Evolutionary conservation across 2,113 vertebrate species (phyloP), one percentile per base, ranked within the genome.

Genomic region (Thymallus thymallus): DNA sequence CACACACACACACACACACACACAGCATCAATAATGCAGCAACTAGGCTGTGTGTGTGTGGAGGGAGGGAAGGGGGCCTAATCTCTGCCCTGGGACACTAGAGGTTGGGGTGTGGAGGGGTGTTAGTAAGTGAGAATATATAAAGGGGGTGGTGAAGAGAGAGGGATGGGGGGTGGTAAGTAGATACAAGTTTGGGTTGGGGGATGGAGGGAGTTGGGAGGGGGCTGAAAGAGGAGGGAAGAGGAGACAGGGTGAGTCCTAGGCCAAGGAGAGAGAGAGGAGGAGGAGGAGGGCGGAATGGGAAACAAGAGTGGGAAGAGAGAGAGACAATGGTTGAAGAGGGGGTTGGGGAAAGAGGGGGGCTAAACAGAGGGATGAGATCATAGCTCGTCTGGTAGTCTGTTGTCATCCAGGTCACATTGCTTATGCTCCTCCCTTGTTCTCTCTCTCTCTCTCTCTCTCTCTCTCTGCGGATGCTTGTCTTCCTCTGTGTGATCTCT

Each of bases 301-400:
- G 68, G 82, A 86, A 79, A 85, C 1, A 70, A 85, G 41, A 68
- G 69, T 61, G 35, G 73, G 45, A 58, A 71, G 26, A n/a, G 67
- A 30, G 29, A 72, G 77, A 86, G 88, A 90, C 86, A 90, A 88
- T 88, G 82, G 84, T 46, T 68, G 4, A 77, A 79, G 80, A 82
- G 80, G 82, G 79, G 76, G 73, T 62, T 64, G 76, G 69, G 56
- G 76, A 76, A 84, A 88, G 91, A 48, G 70, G 71, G 12, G 30
- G 73, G 72, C 22, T 66, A 76, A 69, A 77, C 82, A 83, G 87
- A 84, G 83, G 84, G 88, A 93, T 94, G 92, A 94, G 93, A 92
- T 94, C 93, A 94, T 94, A 88, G 92, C 91, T 93, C 82, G 86
- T 94, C 92, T 93, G 83, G 84, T 92, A 94, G 93, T 92, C 91